These are phyloP conservation scores for Rugalucina vietnamica DNA, from an alignment of 2,888 invertebrate genomes.

Conservation along the genomic window DNA sequence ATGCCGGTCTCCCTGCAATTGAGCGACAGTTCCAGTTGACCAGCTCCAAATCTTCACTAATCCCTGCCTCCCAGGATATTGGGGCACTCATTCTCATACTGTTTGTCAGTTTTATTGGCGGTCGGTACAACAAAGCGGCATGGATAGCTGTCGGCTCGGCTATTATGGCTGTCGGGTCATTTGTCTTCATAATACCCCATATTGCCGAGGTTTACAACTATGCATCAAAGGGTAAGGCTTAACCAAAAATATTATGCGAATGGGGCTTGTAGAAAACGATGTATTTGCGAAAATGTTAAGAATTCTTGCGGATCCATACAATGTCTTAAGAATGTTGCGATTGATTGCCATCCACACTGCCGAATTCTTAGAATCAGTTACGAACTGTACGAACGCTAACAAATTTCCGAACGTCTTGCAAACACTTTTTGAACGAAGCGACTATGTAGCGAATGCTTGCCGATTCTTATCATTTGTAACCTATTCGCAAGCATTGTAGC, in stretches of 20 bases:
- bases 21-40: slow-evolving; percentile 70
- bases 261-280: not conserved
- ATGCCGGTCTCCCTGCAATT: slow-evolving; percentile 66
- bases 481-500: too few species aligned
- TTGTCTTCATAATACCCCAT: slow-evolving; percentile 72
- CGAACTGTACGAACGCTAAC: too few species aligned
- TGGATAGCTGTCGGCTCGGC: slow-evolving; percentile 68
- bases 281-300: not conserved
- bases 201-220: slow-evolving; percentile 58
- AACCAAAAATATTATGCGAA: too few species aligned
- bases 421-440: too few species aligned
- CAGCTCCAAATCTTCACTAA: slow-evolving; percentile 63
- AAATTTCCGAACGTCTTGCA: too few species aligned
- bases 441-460: too few species aligned
- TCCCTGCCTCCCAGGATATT: slow-evolving; percentile 63
- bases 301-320: too few species aligned
- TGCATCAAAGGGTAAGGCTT: slow-evolving; percentile 41
- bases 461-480: too few species aligned
- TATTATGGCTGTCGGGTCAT: slow-evolving; percentile 69
- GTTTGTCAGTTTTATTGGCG: slow-evolving; percentile 69
- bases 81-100: slow-evolving; percentile 68
- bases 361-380: too few species aligned
- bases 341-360: too few species aligned
- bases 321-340: too few species aligned
- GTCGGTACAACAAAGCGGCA: slow-evolving; percentile 63